Percentiles rank a stretch among this genome's conserved stretches.
These are phyloP conservation scores for Drosophila gaucha DNA, from an alignment of 2,888 invertebrate species.

Conservation along the genomic window DNA sequence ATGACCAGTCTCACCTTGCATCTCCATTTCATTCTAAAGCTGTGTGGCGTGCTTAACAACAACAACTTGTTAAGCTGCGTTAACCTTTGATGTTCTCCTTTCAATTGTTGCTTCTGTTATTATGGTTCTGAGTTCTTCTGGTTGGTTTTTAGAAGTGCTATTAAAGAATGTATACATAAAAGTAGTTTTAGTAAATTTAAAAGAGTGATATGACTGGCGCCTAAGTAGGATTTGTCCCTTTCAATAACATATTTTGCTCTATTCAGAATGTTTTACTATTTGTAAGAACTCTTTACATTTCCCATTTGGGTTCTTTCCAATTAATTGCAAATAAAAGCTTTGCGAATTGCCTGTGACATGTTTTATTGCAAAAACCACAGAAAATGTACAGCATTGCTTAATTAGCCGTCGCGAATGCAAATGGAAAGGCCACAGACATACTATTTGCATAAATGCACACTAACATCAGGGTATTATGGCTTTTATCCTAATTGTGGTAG, in stretches of 20 bases:
- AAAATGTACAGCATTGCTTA: constrained; percentile 24
- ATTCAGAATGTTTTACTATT: background rate
- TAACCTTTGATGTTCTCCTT: constrained; percentile 27
- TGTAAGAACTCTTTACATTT: background rate
- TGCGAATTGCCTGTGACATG: constrained; percentile 22
- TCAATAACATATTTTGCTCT: background rate
- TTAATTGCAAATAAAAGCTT: constrained; percentile 29
- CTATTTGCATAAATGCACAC: constrained; percentile 2
- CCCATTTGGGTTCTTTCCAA: constrained; percentile 13
- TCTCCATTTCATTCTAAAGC: constrained; percentile 85
- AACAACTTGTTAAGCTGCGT: constrained; percentile 39
- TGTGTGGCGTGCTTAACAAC: constrained; percentile 62
- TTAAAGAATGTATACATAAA: background rate
- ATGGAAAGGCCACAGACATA: constrained; percentile 15
- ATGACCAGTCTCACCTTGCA: constrained; percentile 82
- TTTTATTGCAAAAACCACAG: constrained; percentile 27
- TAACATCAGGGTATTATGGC: background rate
- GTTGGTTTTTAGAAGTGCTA: too few species aligned
- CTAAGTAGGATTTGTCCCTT: background rate
- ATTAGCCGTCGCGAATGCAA: constrained; percentile 27
- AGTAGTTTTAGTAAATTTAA: background rate
- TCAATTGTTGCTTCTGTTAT: background rate
- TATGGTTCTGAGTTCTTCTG: background rate
- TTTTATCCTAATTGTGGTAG: too few species aligned
- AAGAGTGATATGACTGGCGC: background rate